These are phyloP conservation scores for Heteromurus nitidus DNA, from an alignment of 2,888 invertebrate species.

Conservation along the genomic window DNA sequence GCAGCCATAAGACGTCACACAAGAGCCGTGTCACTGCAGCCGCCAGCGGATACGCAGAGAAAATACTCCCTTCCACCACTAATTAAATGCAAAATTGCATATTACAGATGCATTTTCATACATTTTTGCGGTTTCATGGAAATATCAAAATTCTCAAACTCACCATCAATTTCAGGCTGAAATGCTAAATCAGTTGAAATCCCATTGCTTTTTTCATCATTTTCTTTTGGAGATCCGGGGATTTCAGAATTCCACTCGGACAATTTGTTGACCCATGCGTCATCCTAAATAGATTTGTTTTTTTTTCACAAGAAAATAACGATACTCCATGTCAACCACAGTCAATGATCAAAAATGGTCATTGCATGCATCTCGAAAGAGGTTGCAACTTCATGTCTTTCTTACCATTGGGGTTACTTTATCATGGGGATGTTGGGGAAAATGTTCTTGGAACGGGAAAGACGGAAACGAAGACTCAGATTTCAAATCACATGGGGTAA, in stretches of 20 bases:
- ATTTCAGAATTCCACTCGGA: conserved; percentile 31
- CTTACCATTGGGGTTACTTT: conserved; percentile 33
- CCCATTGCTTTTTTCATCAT: conserved; percentile 20
- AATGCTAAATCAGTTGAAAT: not conserved
- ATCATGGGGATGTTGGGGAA: conserved; percentile 25
- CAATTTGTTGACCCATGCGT: conserved; percentile 35
- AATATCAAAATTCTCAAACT: not conserved
- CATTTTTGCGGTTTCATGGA: not conserved
- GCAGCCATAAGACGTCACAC: conserved; percentile 73
- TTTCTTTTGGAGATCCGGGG: conserved; percentile 29
- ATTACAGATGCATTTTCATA: not conserved
- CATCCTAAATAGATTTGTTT: conserved; percentile 9
- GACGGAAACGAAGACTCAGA: conserved; percentile 57
- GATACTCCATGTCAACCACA: no score
- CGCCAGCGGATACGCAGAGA: conserved; percentile 70
- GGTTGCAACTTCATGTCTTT: no score
- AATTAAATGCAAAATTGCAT: conserved; percentile 9
- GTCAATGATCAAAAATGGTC: no score
- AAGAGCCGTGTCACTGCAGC: conserved; percentile 70
- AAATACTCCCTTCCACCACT: conserved; percentile 47
- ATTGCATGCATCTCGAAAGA: no score
- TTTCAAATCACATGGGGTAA: conserved; percentile 62
- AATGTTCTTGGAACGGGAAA: conserved; percentile 63
- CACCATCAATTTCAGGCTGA: conserved; percentile 40
- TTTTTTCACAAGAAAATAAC: no score